Conservation (phyloP, 1,140 invertebrate genomes). For the Argopecten irradians region DNA sequence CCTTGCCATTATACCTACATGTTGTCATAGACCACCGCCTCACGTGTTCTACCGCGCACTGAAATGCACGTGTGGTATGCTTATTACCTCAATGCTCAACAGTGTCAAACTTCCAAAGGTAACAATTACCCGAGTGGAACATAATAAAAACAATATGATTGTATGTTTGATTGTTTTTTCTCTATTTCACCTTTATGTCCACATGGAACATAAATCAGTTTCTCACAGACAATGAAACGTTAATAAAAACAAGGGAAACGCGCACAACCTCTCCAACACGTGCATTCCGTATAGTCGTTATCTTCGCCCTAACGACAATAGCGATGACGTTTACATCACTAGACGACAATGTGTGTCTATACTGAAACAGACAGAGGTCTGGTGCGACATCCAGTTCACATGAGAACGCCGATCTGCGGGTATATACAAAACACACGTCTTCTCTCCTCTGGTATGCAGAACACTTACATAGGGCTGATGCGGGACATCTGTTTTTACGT, state of each 20-base stretch:
- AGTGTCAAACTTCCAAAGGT: not conserved
- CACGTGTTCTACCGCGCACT: not conserved
- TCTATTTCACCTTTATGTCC: not conserved
- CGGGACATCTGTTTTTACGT: conserved; percentile 7
- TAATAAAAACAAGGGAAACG: not conserved
- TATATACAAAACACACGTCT: not conserved
- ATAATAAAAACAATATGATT: not conserved
- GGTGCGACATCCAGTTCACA: not conserved
- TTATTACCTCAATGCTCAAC: not conserved
- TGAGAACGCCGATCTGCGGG: not conserved
- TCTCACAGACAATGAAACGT: not conserved
- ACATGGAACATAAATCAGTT: not conserved
- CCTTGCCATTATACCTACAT: not conserved
- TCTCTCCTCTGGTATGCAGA: not conserved
- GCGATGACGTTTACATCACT: not conserved
- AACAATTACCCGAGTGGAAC: not conserved
- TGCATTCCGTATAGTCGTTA: not conserved
- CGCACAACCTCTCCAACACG: not conserved
- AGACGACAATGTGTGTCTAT: not conserved
- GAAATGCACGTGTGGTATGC: not conserved
- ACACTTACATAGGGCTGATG: not conserved
- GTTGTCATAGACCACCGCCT: not conserved
- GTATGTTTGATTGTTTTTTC: not conserved
- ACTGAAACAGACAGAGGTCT: not conserved
- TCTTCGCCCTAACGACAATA: not conserved